These are phyloP conservation scores for Hippocampus mohnikei DNA, from an alignment of 2,113 vertebrate species.

Conservation along the genomic window DNA sequence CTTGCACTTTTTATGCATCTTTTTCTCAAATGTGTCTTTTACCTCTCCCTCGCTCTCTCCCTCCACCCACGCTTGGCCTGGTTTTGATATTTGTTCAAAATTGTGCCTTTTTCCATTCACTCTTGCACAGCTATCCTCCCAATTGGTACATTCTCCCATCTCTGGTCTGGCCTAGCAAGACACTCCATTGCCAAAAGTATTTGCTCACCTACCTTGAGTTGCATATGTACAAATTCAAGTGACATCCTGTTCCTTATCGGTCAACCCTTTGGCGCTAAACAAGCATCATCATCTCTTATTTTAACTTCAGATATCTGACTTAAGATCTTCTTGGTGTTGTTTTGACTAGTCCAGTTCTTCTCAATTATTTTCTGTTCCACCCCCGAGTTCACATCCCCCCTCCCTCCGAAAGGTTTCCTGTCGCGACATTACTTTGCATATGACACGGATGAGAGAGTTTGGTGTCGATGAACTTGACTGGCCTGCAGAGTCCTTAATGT, in stretches of 20 bases:
- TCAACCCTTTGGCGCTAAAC: too few species aligned
- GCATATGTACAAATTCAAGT: background rate
- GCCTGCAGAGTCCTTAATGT: too few species aligned
- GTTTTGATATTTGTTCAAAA: slow-evolving; percentile 34
- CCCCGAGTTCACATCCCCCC: too few species aligned
- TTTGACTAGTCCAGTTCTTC: too few species aligned
- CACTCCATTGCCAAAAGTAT: background rate
- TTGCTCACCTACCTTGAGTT: background rate
- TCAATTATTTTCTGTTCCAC: too few species aligned
- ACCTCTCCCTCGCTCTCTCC: slow-evolving; percentile 9
- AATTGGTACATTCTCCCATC: slow-evolving; percentile 10
- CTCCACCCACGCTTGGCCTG: slow-evolving; percentile 29
- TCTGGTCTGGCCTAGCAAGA: background rate
- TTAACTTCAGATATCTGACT: background rate
- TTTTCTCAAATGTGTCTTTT: background rate
- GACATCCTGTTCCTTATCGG: background rate
- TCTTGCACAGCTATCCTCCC: slow-evolving; percentile 16
- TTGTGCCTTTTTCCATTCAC: slow-evolving; percentile 33
- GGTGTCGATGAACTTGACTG: too few species aligned
- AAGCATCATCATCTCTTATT: background rate
- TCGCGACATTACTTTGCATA: too few species aligned
- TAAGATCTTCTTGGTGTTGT: too few species aligned
- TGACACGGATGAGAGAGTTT: too few species aligned
- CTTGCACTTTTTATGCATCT: slow-evolving; percentile 6
- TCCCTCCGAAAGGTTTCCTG: too few species aligned